phyloP scores from a whole-genome alignment of 1,140 invertebrate species.

The Aplysia californica region DNA sequence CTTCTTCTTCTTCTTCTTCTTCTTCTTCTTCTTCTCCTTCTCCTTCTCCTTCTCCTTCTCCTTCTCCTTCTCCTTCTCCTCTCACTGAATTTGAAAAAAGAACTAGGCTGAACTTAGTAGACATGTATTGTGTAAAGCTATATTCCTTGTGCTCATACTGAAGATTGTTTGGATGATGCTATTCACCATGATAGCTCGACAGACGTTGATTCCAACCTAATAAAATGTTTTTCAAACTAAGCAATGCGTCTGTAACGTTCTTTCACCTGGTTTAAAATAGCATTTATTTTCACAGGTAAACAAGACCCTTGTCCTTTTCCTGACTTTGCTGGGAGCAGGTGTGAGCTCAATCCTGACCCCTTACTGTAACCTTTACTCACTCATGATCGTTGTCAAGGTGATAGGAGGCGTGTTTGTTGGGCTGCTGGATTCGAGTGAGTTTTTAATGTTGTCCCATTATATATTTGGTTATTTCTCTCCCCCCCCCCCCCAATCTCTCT shows the following conservation, averaged over 20 bases:
- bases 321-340: background rate
- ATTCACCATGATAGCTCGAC: background rate
- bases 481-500: background rate
- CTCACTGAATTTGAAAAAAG: background rate
- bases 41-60: background rate
- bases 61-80: background rate
- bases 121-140: background rate
- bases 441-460: background rate
- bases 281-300: background rate
- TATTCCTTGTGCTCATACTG: background rate
- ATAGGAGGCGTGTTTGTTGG: too few species aligned
- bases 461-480: background rate
- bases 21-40: background rate
- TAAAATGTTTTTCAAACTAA: background rate
- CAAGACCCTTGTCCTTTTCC: background rate
- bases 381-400: too few species aligned
- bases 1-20: background rate
- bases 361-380: background rate
- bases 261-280: too few species aligned
- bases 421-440: too few species aligned
- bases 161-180: background rate
- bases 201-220: too few species aligned
- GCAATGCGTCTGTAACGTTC: too few species aligned
- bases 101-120: background rate
- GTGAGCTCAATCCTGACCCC: background rate